Evolutionary conservation across 2,888 invertebrate species (phyloP).

Genomic region (Hymenopus coronatus): DNA sequence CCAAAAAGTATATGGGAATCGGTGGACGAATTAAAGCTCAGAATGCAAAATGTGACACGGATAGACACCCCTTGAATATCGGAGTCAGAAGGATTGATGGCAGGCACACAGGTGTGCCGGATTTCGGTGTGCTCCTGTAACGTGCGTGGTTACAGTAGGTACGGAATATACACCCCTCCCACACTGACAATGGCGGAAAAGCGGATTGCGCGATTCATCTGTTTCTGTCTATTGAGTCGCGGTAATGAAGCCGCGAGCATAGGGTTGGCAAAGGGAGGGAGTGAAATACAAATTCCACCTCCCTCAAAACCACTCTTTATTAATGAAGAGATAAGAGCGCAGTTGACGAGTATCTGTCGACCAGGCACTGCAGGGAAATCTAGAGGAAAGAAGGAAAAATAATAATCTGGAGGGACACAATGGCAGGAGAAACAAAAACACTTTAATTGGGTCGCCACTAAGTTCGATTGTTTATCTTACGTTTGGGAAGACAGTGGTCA

Average conservation of each 20-base stretch:
- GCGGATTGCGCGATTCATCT: slow-evolving; percentile 31
- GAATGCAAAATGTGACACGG: too few relatives aligned
- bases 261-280: not conserved
- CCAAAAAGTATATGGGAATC: too few relatives aligned
- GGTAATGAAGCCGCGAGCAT: slow-evolving; percentile 23
- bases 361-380: not conserved
- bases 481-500: not conserved
- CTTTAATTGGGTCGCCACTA: not conserved
- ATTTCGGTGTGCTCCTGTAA: not conserved
- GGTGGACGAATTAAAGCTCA: too few relatives aligned
- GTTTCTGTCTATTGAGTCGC: slow-evolving; percentile 24
- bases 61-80: too few relatives aligned
- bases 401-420: not conserved
- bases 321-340: slow-evolving; percentile 11
- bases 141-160: not conserved
- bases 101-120: not conserved
- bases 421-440: not conserved
- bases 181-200: slow-evolving; percentile 27
- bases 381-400: not conserved
- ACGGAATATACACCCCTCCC: slow-evolving; percentile 1
- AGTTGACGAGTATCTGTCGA: slow-evolving; percentile 16
- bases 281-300: slow-evolving; percentile 12
- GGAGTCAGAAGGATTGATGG: too few relatives aligned
- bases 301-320: slow-evolving; percentile 13
- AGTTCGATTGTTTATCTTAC: not conserved